Evolutionary conservation across 2,113 vertebrate genomes (phyloP).

Genomic region (Mola mola): DNA sequence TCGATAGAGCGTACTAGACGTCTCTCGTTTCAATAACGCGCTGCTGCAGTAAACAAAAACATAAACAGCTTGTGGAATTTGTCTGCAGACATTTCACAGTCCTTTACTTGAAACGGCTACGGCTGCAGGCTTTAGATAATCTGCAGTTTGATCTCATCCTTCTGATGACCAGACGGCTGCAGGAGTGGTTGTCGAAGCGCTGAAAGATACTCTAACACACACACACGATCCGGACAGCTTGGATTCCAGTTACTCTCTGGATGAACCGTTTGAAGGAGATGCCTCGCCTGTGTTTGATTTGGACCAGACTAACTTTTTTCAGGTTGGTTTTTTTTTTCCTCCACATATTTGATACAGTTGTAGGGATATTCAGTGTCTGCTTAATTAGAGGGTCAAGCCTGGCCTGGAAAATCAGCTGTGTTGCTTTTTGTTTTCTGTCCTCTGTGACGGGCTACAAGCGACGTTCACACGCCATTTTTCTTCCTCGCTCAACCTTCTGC

Average conservation of each 20-base stretch:
- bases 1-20: no score
- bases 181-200: conserved; percentile 8
- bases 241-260: conserved; percentile 36
- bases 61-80: conserved; percentile 39
- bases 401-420: conserved; percentile 61
- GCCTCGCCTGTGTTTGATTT: conserved; percentile 58
- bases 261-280: conserved; percentile 42
- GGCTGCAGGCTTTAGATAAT: no score
- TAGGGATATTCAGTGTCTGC: conserved; percentile 54
- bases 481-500: not conserved
- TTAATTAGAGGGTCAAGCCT: conserved; percentile 61
- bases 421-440: conserved; percentile 47
- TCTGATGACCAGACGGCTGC: no score
- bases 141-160: no score
- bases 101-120: no score
- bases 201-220: conserved; percentile 16
- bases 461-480: conserved; percentile 26
- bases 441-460: conserved; percentile 15
- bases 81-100: conserved; percentile 47
- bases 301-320: conserved; percentile 42
- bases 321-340: conserved; percentile 52
- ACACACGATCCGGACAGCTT: conserved; percentile 33
- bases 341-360: conserved; percentile 69
- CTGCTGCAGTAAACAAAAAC: conserved; percentile 50
- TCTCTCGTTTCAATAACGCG: conserved; percentile 47